Conservation (phyloP, 2,888 invertebrate genomes). For the Seira musarum region DNA sequence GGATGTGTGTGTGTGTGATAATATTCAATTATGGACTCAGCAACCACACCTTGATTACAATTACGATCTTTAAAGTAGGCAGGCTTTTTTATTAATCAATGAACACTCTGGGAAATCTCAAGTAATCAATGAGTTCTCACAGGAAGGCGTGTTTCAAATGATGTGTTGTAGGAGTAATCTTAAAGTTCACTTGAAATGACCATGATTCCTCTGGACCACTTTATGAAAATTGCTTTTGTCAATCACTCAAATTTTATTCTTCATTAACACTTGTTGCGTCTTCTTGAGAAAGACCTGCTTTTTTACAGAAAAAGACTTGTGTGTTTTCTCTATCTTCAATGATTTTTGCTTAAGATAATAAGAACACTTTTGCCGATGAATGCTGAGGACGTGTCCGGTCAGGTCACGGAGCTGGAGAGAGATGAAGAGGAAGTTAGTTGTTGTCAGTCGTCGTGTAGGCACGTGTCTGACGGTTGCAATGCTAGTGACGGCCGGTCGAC, state of each 20-base stretch:
- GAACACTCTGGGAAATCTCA: background rate
- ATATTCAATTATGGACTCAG: slow-evolving; percentile 49
- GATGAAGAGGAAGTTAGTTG: slow-evolving; percentile 60
- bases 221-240: too few relatives aligned
- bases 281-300: background rate
- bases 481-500: slow-evolving; percentile 68
- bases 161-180: too few relatives aligned
- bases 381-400: slow-evolving; percentile 52
- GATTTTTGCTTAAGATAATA: slow-evolving; percentile 1
- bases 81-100: slow-evolving; percentile 15
- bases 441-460: slow-evolving; percentile 68
- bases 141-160: too few relatives aligned
- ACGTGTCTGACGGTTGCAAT: slow-evolving; percentile 69
- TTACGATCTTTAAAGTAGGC: slow-evolving; percentile 41
- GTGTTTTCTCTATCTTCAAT: slow-evolving; percentile 30
- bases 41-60: slow-evolving; percentile 54
- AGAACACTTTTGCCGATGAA: slow-evolving; percentile 6
- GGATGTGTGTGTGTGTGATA: slow-evolving; percentile 24
- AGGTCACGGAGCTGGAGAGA: slow-evolving; percentile 63
- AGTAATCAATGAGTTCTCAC: too few relatives aligned
- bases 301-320: background rate
- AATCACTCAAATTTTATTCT: background rate
- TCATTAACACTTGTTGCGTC: slow-evolving; percentile 44
- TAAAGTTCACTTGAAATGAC: too few relatives aligned
- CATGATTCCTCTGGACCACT: too few relatives aligned